Base-by-base conservation (phyloP, 2,113 vertebrate genomes). In the Dryoscopus gambensis region DNA sequence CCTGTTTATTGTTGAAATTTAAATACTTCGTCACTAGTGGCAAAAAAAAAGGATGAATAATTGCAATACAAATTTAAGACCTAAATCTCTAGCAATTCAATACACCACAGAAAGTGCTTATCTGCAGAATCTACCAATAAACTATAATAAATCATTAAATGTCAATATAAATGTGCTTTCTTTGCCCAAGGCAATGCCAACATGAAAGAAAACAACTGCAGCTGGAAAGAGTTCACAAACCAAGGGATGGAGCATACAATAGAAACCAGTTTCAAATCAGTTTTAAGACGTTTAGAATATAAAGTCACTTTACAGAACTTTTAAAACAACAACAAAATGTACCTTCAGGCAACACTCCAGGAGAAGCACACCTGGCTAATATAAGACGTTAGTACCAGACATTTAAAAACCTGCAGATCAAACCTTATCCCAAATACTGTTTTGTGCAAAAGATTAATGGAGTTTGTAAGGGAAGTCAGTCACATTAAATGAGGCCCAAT, bases 71-170 rank as follows among this genome's bases (percentile, higher is more conserved):
- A 80, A 94, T 96, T 84, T 81, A 87, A 93, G 88, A 93, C 35
- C 76, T 62, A 78, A 94, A 97, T 87, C 84, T 53, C 87, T 33
- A 94, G 57, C 37, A 71, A 79, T 69, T 85, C 87, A 68, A 84
- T 60, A 77, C 22, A 65, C 20, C 55, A 64, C 69, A 60, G 55
- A 83, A 97, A 97, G 80, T 85, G 89, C 57, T 92, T 79, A 75
- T 59, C 76, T 93, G 93, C 55, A 94, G 90, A 95, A 97, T 84
- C 74, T 79, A 95, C 53, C 70, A 55, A 95, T 70, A 77, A 96
- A 86, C 71, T 40, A 92, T 57, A 82, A 91, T 40, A 98, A 97
- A 97, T 93, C 87, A 96, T 94, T 90, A 90, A 71, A 95, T 49
- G 87, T 74, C 89, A 93, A 91, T 57, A 89, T 44, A 88, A 96